Evolutionary conservation across 1,140 invertebrate species (phyloP).

Genomic region (Ceratina australensis): DNA sequence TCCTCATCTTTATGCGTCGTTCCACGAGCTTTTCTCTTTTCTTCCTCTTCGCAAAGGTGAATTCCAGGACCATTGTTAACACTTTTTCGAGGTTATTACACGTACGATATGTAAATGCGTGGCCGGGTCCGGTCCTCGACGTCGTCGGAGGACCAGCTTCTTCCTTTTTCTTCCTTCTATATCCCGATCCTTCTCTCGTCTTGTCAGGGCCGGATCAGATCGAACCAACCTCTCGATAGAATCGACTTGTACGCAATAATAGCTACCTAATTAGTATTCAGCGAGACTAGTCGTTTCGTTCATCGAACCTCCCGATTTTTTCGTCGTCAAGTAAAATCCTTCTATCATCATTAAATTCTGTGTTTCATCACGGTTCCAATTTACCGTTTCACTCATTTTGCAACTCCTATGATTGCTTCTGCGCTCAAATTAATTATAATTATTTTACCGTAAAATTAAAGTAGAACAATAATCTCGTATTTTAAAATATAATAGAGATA

Average conservation of each 20-base stretch:
- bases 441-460: too few species aligned
- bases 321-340: too few species aligned
- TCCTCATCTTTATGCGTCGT: constrained; percentile 1
- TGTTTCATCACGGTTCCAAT: too few species aligned
- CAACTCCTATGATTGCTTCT: too few species aligned
- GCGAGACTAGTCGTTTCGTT: background rate
- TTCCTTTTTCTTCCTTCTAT: constrained; percentile 49
- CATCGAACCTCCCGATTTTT: background rate
- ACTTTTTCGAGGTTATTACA: constrained; percentile 69
- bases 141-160: constrained; percentile 60
- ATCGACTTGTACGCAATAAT: constrained; percentile 6
- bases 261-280: constrained; percentile 10
- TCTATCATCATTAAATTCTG: too few species aligned
- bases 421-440: too few species aligned
- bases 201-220: constrained; percentile 60
- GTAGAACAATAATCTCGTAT: too few species aligned
- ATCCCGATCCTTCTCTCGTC: constrained; percentile 51
- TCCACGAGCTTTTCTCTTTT: constrained; percentile 18
- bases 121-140: constrained; percentile 61
- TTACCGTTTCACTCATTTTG: too few species aligned
- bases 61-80: constrained; percentile 60
- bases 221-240: constrained; percentile 9
- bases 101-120: constrained; percentile 67
- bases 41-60: constrained; percentile 29
- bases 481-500: too few species aligned